Percentiles rank a stretch among this genome's conserved stretches.
Conservation (phyloP, 2,888 invertebrate genomes). For the Phania funesta region DNA sequence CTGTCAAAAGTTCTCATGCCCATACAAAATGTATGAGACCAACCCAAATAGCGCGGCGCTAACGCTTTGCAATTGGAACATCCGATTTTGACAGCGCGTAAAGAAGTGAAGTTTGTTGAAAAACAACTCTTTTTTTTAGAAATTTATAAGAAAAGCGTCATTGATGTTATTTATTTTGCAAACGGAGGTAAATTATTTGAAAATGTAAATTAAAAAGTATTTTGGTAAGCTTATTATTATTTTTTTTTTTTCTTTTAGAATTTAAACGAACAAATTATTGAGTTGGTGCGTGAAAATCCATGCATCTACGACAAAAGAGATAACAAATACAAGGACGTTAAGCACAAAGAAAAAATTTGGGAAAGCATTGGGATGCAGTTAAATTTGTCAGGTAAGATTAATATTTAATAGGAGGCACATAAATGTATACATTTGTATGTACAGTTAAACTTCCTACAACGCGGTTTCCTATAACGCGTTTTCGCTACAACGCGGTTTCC, state of each 20-base stretch:
- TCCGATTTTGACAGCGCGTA: neutral
- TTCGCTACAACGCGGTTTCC: too few relatives aligned
- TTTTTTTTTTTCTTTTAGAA: neutral
- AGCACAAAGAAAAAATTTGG: constrained; percentile 21
- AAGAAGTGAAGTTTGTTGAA: neutral
- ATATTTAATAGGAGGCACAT: neutral
- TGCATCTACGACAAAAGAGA: constrained; percentile 1
- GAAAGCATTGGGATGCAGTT: neutral
- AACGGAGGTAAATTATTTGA: neutral
- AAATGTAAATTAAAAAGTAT: too few relatives aligned
- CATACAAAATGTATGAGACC: too few relatives aligned
- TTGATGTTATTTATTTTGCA: neutral
- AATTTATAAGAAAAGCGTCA: neutral
- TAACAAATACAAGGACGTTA: neutral
- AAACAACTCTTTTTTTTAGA: neutral
- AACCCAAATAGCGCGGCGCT: too few relatives aligned
- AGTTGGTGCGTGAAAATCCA: neutral
- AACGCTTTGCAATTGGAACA: too few relatives aligned
- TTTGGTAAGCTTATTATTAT: too few relatives aligned
- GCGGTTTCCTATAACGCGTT: too few relatives aligned
- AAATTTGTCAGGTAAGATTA: neutral
- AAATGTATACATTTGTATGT: too few relatives aligned
- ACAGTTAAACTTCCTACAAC: too few relatives aligned
- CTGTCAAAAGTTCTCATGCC: too few relatives aligned
- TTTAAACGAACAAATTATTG: constrained; percentile 9